Base-by-base conservation (phyloP, 92 coral and sea anemone genomes). In the Muricea muricata region DNA sequence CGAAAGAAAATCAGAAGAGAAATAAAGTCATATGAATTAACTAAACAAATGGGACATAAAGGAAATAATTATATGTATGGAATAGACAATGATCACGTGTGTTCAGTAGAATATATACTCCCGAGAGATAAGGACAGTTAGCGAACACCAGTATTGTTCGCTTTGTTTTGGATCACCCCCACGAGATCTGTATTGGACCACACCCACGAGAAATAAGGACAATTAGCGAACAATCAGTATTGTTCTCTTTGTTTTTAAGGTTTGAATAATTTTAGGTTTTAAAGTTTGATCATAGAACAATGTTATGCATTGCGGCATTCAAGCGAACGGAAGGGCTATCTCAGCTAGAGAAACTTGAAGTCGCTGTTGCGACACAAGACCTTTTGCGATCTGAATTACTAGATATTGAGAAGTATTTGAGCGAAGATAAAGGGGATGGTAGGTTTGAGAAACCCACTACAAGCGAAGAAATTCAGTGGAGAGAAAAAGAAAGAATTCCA, bases 401-500 rank as follows among this genome's bases (percentile, higher is more conserved):
- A 8, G n/a, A 57, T 25, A 55, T 79, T 48, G 1, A 25, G 10
- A 28, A 55, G 29, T 56, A 65, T 46, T 58, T 79, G 28, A 31
- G 45, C 20, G 73, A 55, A 17, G 72, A 79, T 35, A 14, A 18
- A 34, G 4, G 14, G n/a, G 4, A 37, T 28, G 29, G n/a, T 18
- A 40, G 84, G 34, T 79, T 79, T 17, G 68, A 79, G 54, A 56
- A 2, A 32, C 45, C 41, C 4, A 29, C 65, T 28, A 30, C 84
- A 30, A 42, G 35, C 7, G 39, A 35, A 23, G 48, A 79, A 39
- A 79, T 79, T 42, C 23, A 58, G 29, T 0, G 20, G 18, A 30
- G 48, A 56, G 84, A 79, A 58, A 56, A 52, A 0, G 84, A 79
- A 6, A 79, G 84, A 79, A 79, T 58, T 25, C 84, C 73, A 18